Base-by-base conservation (phyloP, 2,797 vertebrate genomes). In the Molossus molossus region DNA sequence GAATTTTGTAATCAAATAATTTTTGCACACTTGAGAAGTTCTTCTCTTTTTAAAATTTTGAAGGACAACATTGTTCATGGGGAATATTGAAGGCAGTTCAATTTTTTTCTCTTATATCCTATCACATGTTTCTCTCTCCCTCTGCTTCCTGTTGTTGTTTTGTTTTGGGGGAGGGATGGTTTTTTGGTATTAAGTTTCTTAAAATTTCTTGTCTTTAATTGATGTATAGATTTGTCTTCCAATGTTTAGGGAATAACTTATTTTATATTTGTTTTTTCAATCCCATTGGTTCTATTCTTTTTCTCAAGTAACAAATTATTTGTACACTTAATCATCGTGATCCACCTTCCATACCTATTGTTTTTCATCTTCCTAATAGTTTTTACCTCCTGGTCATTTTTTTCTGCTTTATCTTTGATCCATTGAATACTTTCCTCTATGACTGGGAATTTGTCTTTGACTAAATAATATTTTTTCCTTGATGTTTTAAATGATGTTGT, bases 401-500 rank as follows among this genome's bases (percentile, higher is more conserved):
- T 92, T 81, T 23, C 40, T 80, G 58, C 21, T 79, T 80, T 91
- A 67, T 84, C 53, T 84, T 80, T 93, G 29, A 87, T 75, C 18
- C 73, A 69, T 77, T 96, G 29, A 87, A 87, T 75, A 62, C 37
- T n/a, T 90, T 72, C 45, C 50, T 88, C 29, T 13, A 23, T 62
- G n/a, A 81, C 17, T 84, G 33, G 27, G 18, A 60, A 67, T 62
- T 90, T 57, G 18, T 84, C 45, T 73, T 94, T 83, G 58, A 69
- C 50, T 82, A 80, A 48, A 67, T 65, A 50, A 3, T 72, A 65
- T 73, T 81, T 88, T 87, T 65, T 69, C 33, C 23, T 83, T 87
- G 48, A 60, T 83, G 12, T 82, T 82, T 94, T 65, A 94, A 72
- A 82, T 72, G 7, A 84, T 60, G 50, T 72, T 87, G 82, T 82